Evolutionary conservation across 2,797 vertebrate species (phyloP).

Genomic region (Liasis olivaceus): DNA sequence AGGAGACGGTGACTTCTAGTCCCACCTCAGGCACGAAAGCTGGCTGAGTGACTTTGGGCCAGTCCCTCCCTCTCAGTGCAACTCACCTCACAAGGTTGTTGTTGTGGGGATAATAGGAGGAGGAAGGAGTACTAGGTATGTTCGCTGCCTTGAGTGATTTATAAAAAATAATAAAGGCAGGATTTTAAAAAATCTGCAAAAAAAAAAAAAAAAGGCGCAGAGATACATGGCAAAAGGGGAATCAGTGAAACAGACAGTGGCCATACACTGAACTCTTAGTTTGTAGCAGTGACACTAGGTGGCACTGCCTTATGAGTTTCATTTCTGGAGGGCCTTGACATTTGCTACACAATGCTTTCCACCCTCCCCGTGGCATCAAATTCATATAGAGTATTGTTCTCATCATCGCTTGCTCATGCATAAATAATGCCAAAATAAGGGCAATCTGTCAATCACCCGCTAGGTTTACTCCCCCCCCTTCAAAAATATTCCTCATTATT

Average conservation of each 20-base stretch:
- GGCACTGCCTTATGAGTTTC: slow-evolving; percentile 54
- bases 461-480: rapidly evolving
- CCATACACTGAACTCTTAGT: rapidly evolving
- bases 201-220: too few relatives aligned
- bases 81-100: too few relatives aligned
- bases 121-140: too few relatives aligned
- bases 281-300: slow-evolving; percentile 53
- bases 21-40: too few relatives aligned
- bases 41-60: too few relatives aligned
- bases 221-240: background rate
- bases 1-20: too few relatives aligned
- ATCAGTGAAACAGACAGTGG: rapidly evolving
- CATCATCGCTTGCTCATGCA: background rate
- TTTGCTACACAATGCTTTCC: background rate
- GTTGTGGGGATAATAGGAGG: too few relatives aligned
- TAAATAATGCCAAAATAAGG: background rate
- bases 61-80: too few relatives aligned
- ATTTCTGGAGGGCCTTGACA: background rate
- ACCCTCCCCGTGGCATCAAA: background rate
- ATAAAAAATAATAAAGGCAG: too few relatives aligned
- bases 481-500: background rate
- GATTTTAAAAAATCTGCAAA: too few relatives aligned
- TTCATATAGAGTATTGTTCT: background rate
- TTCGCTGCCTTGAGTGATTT: too few relatives aligned
- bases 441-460: background rate